Evolutionary conservation across 2,888 invertebrate genomes (phyloP), one percentile per base, ranked within the genome.

Genomic region (Lasioglossum malachurum): DNA sequence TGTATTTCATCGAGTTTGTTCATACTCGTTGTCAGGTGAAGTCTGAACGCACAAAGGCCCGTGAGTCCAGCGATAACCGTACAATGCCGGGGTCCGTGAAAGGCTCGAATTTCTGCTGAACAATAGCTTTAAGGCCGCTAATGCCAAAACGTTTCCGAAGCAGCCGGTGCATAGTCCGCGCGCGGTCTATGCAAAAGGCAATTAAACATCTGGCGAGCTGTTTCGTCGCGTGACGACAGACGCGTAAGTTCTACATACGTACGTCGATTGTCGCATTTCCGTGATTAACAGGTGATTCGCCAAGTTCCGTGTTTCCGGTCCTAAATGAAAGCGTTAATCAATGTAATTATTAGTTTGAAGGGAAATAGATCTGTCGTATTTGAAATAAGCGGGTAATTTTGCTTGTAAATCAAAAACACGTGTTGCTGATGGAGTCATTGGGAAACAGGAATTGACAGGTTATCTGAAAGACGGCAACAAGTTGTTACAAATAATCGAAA

Each of bases 171-270:
- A 57, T n/a, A 8, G 57, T 12, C 19, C 57, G 57, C 57, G 57
- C 19, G n/a, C 1, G 57, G 57, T n/a, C n/a, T 57, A 57, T n/a
- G 57, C 57, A 12, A n/a, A 8, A 19, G 57, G n/a, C 57, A 57
- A 57, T 53, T n/a, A 23, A 53, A 19, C 41, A 49, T 75, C 67
- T 67, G 75, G 49, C 49, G 46, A 46, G 46, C 46, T 46, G 46
- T 46, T 46, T 46, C 46, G 46, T 46, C 31, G 75, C 38, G 57
- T 27, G 75, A 41, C 53, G 23, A 80, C 80, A 80, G 76, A 46
- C 67, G n/a, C 41, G 2, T 23, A n/a, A 53, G n/a, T 53, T 44
- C 46, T 46, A 46, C 16, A 16, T 16, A 16, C 46, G 31, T 49
- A 44, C 53, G 53, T 38, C 60, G 49, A 78, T 78, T 53, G 41